phyloP scores from a whole-genome alignment of 2,888 invertebrate genomes.

The Epinotia bilunana region DNA sequence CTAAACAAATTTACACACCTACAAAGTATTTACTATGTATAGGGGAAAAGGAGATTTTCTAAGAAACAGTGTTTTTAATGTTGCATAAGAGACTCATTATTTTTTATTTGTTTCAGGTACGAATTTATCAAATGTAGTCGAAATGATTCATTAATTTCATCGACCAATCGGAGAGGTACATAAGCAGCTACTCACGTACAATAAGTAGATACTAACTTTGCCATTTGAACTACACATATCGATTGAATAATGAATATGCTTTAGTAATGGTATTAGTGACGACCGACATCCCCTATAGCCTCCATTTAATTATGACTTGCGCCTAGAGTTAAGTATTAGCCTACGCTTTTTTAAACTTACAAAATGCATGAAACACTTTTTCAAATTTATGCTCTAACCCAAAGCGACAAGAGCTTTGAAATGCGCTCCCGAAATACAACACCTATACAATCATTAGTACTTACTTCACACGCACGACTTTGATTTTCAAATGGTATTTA shows the following conservation, averaged over 20 bases:
- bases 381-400: not conserved
- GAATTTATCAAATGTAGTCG: not conserved
- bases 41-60: not conserved
- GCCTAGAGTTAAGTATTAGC: not conserved
- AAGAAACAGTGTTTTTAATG: no score
- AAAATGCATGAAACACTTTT: not conserved
- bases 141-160: not conserved
- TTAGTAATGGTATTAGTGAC: not conserved
- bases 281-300: constrained; percentile 1
- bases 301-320: not conserved
- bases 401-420: not conserved
- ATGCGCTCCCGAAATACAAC: not conserved
- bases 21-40: not conserved
- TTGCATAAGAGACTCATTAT: not conserved
- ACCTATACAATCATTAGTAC: not conserved
- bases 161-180: not conserved
- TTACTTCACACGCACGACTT: constrained; percentile 29
- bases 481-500: constrained; percentile 24
- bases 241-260: not conserved
- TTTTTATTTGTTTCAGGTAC: not conserved
- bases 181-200: not conserved
- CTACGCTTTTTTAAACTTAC: not conserved
- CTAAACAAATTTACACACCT: constrained; percentile 18
- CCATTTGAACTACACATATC: not conserved
- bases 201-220: not conserved